Evolutionary conservation across 2,113 vertebrate species (phyloP).

Genomic region (Antechinus flavipes): DNA sequence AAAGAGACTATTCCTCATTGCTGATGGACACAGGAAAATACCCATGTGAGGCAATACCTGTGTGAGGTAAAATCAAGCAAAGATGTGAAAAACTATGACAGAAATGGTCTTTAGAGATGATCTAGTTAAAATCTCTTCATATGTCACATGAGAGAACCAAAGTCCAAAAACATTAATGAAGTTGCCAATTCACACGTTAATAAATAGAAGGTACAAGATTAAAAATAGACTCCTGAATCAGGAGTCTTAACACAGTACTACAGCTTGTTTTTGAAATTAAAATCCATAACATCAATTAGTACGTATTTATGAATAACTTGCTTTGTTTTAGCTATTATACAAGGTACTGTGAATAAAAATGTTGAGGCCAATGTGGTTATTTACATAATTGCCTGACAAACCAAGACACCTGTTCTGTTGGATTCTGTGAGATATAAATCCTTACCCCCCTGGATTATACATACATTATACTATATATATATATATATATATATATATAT

Average conservation of each 20-base stretch:
- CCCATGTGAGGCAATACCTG: neutral
- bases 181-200: neutral
- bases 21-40: neutral
- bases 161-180: neutral
- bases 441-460: too few species aligned
- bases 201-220: neutral
- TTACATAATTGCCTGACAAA: neutral
- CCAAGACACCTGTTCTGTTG: neutral
- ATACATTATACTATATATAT: too few species aligned
- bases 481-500: too few species aligned
- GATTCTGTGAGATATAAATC: neutral
- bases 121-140: neutral
- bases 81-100: neutral
- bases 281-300: neutral
- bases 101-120: neutral
- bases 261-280: neutral
- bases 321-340: neutral
- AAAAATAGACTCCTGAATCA: neutral
- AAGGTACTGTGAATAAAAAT: neutral
- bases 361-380: neutral
- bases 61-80: neutral
- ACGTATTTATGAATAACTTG: neutral
- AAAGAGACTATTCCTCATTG: neutral
- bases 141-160: neutral
- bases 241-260: neutral